A percentile compares a stretch with the other conserved stretches of the same genome.
These are phyloP conservation scores for Platycercus adscitus DNA, from an alignment of 2,113 vertebrate genomes.

Conservation along the genomic window DNA sequence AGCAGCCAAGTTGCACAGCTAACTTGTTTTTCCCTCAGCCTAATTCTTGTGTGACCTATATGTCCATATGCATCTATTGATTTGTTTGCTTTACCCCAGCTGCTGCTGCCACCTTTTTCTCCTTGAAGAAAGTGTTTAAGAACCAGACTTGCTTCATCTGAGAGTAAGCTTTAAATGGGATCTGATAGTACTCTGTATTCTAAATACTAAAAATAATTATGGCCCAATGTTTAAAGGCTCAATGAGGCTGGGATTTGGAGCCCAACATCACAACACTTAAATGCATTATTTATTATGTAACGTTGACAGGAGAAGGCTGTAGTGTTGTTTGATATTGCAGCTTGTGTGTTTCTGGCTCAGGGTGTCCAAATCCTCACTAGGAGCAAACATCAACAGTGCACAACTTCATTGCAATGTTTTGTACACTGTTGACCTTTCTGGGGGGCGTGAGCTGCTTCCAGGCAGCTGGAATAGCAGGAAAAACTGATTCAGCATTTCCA, in stretches of 20 bases:
- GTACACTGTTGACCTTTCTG: not conserved
- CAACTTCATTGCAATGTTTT: not conserved
- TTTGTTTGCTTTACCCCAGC: slow-evolving; percentile 1
- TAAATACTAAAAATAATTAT: slow-evolving; percentile 2
- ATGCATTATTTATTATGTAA: slow-evolving; percentile 28
- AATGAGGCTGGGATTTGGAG: not conserved
- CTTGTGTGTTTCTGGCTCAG: not conserved
- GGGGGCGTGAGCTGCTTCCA: not conserved
- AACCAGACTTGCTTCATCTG: not conserved
- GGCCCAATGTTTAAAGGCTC: not conserved
- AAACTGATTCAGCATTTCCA: not conserved
- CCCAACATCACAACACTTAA: not conserved
- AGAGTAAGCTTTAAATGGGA: slow-evolving; percentile 16
- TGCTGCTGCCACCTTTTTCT: slow-evolving; percentile 7
- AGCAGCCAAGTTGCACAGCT: not conserved
- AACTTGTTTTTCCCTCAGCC: not conserved
- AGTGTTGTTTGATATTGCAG: not conserved
- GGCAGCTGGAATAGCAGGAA: not conserved
- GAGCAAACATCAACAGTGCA: not conserved
- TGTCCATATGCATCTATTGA: not conserved
- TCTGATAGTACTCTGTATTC: not conserved
- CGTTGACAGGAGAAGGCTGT: not conserved
- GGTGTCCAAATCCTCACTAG: not conserved
- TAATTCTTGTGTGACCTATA: slow-evolving; percentile 29
- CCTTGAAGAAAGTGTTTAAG: not conserved